A percentile compares a stretch with the other conserved stretches of the same genome.
phyloP scores from a whole-genome alignment of 2,797 vertebrate genomes.

The Gambusia yucatana region DNA sequence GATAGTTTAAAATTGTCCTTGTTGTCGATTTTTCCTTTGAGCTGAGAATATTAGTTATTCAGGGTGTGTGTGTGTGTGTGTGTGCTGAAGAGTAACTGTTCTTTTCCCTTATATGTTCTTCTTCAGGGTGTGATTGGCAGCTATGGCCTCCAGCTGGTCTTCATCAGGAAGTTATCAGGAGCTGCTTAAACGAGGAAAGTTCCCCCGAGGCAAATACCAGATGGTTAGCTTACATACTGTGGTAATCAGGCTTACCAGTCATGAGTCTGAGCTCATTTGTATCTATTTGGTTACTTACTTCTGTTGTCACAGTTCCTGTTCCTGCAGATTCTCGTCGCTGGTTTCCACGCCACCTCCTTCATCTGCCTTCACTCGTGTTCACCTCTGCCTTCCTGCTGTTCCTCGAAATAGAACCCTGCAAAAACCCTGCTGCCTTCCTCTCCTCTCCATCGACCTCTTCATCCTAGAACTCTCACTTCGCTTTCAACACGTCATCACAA shows the following conservation, averaged over 20 bases:
- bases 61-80: background rate
- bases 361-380: background rate
- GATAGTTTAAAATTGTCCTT: no score
- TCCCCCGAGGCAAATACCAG: background rate
- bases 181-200: background rate
- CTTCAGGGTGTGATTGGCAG: background rate
- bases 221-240: background rate
- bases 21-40: no score
- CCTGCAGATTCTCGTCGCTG: background rate
- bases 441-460: background rate
- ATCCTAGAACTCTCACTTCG: background rate
- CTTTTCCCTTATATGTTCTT: background rate
- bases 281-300: background rate
- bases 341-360: background rate
- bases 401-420: background rate
- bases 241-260: background rate
- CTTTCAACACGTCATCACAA: no score
- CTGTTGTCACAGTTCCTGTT: background rate
- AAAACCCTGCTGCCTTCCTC: background rate
- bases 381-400: background rate
- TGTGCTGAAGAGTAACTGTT: background rate
- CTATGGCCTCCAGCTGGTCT: background rate
- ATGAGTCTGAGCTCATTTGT: background rate
- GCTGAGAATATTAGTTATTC: no score
- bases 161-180: background rate